A percentile compares a stretch with the other conserved stretches of the same genome.
Conservation (phyloP, 2,113 vertebrate species). For the Laticauda laticaudata region DNA sequence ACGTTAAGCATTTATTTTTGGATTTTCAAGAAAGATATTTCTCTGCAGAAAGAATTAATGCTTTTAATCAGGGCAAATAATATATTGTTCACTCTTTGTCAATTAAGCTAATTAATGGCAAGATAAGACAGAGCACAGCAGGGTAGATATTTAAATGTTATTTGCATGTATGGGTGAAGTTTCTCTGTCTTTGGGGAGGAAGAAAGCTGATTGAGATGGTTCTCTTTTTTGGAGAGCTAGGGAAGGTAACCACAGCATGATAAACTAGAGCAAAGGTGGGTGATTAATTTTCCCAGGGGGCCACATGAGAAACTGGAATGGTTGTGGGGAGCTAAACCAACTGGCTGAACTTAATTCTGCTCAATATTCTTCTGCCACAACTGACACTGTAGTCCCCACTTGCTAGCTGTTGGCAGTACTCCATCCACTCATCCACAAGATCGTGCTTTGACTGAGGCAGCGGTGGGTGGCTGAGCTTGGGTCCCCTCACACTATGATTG, state of each 20-base stretch:
- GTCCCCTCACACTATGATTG: not conserved
- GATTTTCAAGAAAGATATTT: not conserved
- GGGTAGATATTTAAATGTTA: not conserved
- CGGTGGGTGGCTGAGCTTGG: not conserved
- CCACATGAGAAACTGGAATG: not conserved
- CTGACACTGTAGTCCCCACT: too few relatives aligned
- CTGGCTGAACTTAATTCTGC: too few relatives aligned
- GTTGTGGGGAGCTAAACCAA: not conserved
- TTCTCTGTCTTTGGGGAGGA: not conserved
- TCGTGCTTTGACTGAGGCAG: not conserved
- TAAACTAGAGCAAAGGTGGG: not conserved
- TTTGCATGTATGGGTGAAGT: not conserved
- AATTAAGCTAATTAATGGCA: not conserved
- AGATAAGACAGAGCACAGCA: not conserved
- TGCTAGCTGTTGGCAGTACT: too few relatives aligned
- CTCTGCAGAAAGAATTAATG: not conserved
- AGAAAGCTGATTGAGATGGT: not conserved
- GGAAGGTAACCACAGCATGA: not conserved
- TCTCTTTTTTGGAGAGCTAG: not conserved
- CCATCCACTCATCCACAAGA: not conserved
- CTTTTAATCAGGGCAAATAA: not conserved
- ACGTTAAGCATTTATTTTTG: not conserved
- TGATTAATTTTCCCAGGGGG: not conserved
- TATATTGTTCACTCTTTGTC: constrained; percentile 5
- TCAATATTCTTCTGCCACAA: too few relatives aligned